Percentiles rank a stretch among this genome's conserved stretches.
Evolutionary conservation across 2,113 vertebrate species (phyloP).

Genomic region (Papio anubis): DNA sequence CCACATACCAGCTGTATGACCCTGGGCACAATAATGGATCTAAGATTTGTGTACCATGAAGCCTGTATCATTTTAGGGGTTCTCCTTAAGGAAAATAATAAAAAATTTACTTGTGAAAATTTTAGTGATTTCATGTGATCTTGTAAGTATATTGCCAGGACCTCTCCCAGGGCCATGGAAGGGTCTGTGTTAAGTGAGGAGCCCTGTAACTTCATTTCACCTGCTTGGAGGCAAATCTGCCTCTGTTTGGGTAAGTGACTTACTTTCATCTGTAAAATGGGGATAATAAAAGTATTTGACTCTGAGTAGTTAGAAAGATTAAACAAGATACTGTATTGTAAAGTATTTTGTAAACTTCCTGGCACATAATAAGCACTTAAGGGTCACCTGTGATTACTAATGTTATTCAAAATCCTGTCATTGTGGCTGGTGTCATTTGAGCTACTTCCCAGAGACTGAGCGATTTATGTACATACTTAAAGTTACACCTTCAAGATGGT

Average conservation of each 20-base stretch:
- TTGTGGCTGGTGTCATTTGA: background rate
- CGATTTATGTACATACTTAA: background rate
- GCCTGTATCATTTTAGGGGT: background rate
- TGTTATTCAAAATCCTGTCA: background rate
- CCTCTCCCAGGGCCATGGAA: background rate
- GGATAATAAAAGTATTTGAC: background rate
- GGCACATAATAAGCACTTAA: background rate
- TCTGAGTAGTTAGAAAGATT: background rate
- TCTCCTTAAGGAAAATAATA: background rate
- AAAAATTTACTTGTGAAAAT: background rate
- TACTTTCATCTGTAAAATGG: background rate
- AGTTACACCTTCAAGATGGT: constrained; percentile 8
- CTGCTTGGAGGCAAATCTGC: background rate
- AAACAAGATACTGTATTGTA: background rate
- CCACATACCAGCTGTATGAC: background rate
- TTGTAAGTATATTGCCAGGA: background rate
- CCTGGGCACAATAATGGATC: background rate
- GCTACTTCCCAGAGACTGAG: constrained; percentile 8
- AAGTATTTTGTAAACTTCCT: background rate
- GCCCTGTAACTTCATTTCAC: background rate
- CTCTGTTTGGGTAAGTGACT: background rate
- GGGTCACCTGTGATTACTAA: background rate
- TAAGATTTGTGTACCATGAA: background rate
- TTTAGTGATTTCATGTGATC: background rate
- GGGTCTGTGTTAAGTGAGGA: background rate